Evolutionary conservation across 2,797 vertebrate species (phyloP).

Genomic region (Crocodylus rhombifer): DNA sequence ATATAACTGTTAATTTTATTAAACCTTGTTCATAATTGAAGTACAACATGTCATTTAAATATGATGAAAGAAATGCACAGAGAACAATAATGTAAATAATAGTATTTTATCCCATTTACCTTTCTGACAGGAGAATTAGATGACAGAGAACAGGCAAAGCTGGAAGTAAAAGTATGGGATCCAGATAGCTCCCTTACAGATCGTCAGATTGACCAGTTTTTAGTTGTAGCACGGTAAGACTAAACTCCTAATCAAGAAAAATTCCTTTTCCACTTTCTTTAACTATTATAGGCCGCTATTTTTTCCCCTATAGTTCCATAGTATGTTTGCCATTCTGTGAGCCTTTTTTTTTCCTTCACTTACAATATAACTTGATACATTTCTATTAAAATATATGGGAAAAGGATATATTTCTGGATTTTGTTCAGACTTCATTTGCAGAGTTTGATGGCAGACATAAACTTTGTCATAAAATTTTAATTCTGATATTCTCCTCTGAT

Average conservation of each 20-base stretch:
- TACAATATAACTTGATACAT: neutral
- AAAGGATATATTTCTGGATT: neutral
- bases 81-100: conserved; percentile 67
- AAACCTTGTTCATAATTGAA: neutral
- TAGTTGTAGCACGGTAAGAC: conserved; percentile 96
- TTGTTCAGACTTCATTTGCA: neutral
- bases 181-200: conserved; percentile 95
- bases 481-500: neutral
- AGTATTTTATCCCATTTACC: conserved; percentile 65
- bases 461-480: neutral
- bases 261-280: conserved; percentile 45
- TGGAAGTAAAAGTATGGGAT: conserved; percentile 98
- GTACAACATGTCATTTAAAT: conserved; percentile 53
- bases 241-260: conserved; percentile 55
- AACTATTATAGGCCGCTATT: neutral
- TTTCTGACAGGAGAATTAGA: conserved; percentile 90
- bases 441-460: neutral
- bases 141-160: conserved; percentile 94
- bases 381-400: conserved; percentile 9
- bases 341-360: conserved; percentile 37
- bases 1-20: conserved; percentile 16
- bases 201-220: conserved; percentile 98
- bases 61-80: conserved; percentile 10
- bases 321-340: conserved; percentile 60
- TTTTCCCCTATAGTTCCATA: conserved; percentile 40